These are phyloP conservation scores for Ptilodon capucinus DNA, from an alignment of 2,888 invertebrate genomes.

Conservation along the genomic window DNA sequence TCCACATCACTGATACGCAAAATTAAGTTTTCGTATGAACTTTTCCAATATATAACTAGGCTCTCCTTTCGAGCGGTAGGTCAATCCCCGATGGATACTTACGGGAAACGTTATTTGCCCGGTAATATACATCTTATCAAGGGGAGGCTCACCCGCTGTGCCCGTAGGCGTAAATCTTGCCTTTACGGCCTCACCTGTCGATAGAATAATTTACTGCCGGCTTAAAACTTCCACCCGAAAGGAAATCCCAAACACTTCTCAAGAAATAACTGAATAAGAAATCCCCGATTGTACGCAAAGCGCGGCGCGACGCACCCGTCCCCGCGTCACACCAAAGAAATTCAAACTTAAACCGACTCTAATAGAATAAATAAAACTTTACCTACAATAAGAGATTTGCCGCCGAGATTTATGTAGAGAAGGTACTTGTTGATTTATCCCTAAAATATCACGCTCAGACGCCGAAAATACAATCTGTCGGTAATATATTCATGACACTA, in stretches of 20 bases:
- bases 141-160: conserved; percentile 66
- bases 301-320: conserved; percentile 33
- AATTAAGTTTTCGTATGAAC: conserved; percentile 53
- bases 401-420: conserved; percentile 36
- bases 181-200: conserved; percentile 82
- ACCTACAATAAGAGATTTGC: conserved; percentile 27
- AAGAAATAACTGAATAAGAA: conserved; percentile 80
- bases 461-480: conserved; percentile 21
- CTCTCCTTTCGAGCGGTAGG: conserved; percentile 55
- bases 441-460: conserved; percentile 24
- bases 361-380: conserved; percentile 63
- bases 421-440: conserved; percentile 33
- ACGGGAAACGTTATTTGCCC: conserved; percentile 64
- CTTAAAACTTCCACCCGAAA: conserved; percentile 77
- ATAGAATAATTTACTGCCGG: conserved; percentile 80
- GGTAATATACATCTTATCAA: conserved; percentile 80
- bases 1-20: conserved; percentile 40
- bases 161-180: conserved; percentile 79
- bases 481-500: conserved; percentile 14
- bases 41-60: conserved; percentile 61
- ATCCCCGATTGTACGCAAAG: conserved; percentile 65
- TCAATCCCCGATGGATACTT: conserved; percentile 70
- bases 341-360: conserved; percentile 60
- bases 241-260: conserved; percentile 80
- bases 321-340: conserved; percentile 58